These are phyloP conservation scores for Oreochromis mossambicus DNA, from an alignment of 2,797 vertebrate species.

Conservation along the genomic window DNA sequence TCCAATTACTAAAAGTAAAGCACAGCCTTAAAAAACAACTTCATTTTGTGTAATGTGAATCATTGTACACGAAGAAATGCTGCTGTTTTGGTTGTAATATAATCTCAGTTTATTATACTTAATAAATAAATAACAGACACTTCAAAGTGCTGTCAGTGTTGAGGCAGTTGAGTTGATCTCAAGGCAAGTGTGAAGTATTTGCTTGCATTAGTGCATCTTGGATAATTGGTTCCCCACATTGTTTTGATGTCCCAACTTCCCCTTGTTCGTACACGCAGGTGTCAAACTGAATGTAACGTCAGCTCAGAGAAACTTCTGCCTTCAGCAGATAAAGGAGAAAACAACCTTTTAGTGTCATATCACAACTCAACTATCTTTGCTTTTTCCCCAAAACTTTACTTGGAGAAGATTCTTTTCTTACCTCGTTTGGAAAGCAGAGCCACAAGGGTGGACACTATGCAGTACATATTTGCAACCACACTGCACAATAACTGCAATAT, in stretches of 20 bases:
- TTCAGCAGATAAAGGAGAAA: background rate
- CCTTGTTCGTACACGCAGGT: background rate
- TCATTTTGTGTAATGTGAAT: background rate
- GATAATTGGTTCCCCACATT: background rate
- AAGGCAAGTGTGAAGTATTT: background rate
- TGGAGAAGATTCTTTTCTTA: background rate
- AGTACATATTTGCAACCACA: background rate
- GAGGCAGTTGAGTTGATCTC: background rate
- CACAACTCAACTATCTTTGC: background rate
- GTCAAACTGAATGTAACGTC: background rate
- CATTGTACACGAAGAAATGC: background rate
- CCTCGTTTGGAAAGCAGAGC: background rate
- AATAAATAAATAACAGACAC: background rate
- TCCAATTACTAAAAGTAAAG: background rate
- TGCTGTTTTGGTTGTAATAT: background rate
- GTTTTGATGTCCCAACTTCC: background rate
- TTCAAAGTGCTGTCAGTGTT: background rate
- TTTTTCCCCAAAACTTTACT: accelerated
- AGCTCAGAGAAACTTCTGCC: background rate
- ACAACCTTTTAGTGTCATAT: background rate
- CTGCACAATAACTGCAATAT: background rate
- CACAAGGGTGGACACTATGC: background rate
- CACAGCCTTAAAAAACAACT: background rate
- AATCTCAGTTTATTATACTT: background rate
- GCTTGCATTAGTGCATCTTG: background rate